Base-by-base conservation (phyloP, 2,797 vertebrate species). In the Thamnophis elegans region DNA sequence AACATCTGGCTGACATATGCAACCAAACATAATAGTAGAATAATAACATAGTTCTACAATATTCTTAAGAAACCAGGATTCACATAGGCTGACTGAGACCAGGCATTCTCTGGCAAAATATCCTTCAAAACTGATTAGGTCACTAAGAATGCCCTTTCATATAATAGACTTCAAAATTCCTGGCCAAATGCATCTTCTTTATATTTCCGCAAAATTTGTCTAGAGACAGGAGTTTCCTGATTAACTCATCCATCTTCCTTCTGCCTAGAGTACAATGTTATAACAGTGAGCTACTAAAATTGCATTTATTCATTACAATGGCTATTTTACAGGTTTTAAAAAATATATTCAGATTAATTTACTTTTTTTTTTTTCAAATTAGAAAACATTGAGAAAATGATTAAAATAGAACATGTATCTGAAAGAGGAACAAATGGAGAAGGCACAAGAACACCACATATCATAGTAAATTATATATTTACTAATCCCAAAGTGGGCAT, bases 151-250 rank as follows among this genome's bases (percentile, higher is more conserved):
- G 94, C 85, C 0, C 73, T 87, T 88, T 92, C 54, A 36, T 54
- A 91, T 1, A 94, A 90, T 92, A 59, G 18, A 58, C 56, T 91
- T 93, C 22, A 89, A 94, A 95, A 86, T 10, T 0, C 5, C 55
- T 85, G 78, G 11, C 54, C 90, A 95, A 95, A 96, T 58, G 92
- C 78, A 91, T 92, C 90, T 96, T 93, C 18, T 53, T 91, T n/a
- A 22, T 78, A 90, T 36, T 88, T 95, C 94, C 90, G 47, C n/a
- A n/a, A n/a, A 51, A 92, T 90, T 4, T 13, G 87, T 73, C 55
- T 93, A 73, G 51, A 87, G 0, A 0, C 32, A 88, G 91, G 95
- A 91, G 55, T 88, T 1, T 90, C 6, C 59, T 93, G 55, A 91
- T 90, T 47, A n/a, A 88, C 78, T 60, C 58, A 13, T 92, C 92